Evolutionary conservation across 2,888 invertebrate genomes (phyloP).

Genomic region (Phyllotreta striolata): DNA sequence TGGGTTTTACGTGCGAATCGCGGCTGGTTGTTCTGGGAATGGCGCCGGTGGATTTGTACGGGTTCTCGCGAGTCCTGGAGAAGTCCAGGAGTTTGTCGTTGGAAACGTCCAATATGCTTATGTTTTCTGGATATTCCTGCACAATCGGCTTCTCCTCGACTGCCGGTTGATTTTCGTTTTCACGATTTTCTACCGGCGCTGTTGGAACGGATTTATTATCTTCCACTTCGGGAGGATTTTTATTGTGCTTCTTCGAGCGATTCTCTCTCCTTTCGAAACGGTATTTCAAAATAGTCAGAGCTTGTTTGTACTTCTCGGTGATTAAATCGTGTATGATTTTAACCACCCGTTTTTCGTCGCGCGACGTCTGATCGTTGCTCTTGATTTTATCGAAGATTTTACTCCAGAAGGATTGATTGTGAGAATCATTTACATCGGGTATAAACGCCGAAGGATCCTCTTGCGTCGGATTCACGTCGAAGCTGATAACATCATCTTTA

Average conservation of each 20-base stretch:
- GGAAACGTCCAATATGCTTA: too few species aligned
- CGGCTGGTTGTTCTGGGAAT: too few species aligned
- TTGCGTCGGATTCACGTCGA: background rate
- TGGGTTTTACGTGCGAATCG: background rate
- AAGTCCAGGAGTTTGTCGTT: too few species aligned
- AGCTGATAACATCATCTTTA: constrained; percentile 5
- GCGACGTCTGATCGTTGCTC: background rate
- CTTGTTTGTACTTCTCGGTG: constrained; percentile 23
- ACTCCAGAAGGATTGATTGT: constrained; percentile 17
- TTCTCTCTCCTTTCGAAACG: constrained; percentile 13
- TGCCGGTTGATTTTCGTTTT: too few species aligned
- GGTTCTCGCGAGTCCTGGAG: too few species aligned
- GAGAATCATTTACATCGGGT: constrained; percentile 4
- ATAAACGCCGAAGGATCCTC: background rate
- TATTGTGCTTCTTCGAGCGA: background rate
- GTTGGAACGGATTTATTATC: too few species aligned
- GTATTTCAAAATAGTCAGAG: constrained; percentile 19
- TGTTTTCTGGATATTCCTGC: too few species aligned
- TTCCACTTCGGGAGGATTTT: background rate
- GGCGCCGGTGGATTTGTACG: too few species aligned
- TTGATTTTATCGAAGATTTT: constrained; percentile 20
- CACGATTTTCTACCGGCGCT: too few species aligned
- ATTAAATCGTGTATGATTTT: constrained; percentile 25
- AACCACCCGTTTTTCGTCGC: constrained; percentile 9
- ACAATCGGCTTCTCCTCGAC: too few species aligned